Base-by-base conservation (phyloP, 2,888 invertebrate genomes). In the Nezara viridula region DNA sequence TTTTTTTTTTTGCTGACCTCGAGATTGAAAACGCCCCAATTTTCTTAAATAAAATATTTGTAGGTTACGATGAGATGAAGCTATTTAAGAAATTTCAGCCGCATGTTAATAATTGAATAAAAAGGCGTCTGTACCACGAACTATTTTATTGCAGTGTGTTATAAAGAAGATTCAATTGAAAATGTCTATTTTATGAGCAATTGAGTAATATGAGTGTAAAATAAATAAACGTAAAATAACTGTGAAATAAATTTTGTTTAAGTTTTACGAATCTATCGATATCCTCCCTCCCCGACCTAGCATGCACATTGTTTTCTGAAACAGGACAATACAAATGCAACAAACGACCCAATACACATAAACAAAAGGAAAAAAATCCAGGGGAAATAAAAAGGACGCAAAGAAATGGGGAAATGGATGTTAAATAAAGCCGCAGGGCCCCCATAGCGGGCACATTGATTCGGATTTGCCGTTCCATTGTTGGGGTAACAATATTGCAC, bases 381-480 rank as follows among this genome's bases (percentile, higher is more conserved):
- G 19, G 66, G 32, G 37, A 73, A 32, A 73, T 73, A 73, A 37
- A 73, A 73, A 60, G 27, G 60, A 60, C 27, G 60, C 12, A 60
- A 60, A 60, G 60, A 27, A 60, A 60, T 14, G 37, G 19, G 37
- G 37, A 73, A 73, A 73, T 73, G 37, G 66, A 73, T 37, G 66
- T 73, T 73, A 37, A 32, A 73, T 37, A 73, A 73, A 73, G 66
- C 66, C 66, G 7, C 66, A 37, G 32, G 9, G 6, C 37, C 66
- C 32, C 37, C 37, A 73, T 73, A 73, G 19, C 2, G 32, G 7
- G 7, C 14, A 37, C 66, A 73, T 73, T 73, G 66, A 73, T 73
- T 73, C 66, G 27, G 66, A 73, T 73, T 73, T 73, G 66, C 66
- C 66, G 19, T 73, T 73, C 66, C 66, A 73, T 73, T 73, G 66